phyloP scores from a whole-genome alignment of 2,797 vertebrate genomes.

The Acomys russatus region DNA sequence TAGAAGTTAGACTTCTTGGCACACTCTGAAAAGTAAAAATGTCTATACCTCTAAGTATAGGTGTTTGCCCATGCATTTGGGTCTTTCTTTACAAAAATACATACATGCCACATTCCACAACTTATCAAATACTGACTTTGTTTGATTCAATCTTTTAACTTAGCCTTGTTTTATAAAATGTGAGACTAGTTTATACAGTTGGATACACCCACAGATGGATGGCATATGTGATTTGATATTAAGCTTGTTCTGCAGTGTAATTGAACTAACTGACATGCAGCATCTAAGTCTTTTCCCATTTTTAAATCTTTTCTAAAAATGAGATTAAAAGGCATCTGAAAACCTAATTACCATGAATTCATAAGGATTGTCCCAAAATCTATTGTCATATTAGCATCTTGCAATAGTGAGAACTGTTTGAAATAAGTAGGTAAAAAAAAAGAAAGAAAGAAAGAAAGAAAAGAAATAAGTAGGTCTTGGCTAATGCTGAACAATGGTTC shows the following conservation, averaged over 20 bases:
- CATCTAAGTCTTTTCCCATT: constrained; percentile 54
- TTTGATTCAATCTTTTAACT: constrained; percentile 59
- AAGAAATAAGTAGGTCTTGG: constrained; percentile 60
- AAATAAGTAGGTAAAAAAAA: constrained; percentile 62
- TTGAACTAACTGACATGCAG: constrained; percentile 11
- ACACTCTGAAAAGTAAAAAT: constrained; percentile 39
- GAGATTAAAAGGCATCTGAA: constrained; percentile 59
- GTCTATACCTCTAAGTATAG: not conserved
- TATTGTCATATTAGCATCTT: constrained; percentile 56
- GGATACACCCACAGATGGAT: not conserved
- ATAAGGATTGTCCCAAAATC: constrained; percentile 49
- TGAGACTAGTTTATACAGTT: not conserved
- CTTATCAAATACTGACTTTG: constrained; percentile 56
- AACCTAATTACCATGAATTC: constrained; percentile 69
- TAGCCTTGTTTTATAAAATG: constrained; percentile 51
- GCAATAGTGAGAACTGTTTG: constrained; percentile 46
- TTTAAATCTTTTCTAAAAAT: constrained; percentile 21
- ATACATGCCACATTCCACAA: constrained; percentile 23
- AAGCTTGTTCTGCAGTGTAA: constrained; percentile 28
- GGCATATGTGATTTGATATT: constrained; percentile 34
- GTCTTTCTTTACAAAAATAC: constrained; percentile 47
- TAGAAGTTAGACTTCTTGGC: constrained; percentile 23
- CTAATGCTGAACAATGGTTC: constrained; percentile 37
- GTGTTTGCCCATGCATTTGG: not conserved
- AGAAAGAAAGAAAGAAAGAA: too few species aligned